Base-by-base conservation (phyloP, 1,140 invertebrate species). In the Zaprionus gabonicus region DNA sequence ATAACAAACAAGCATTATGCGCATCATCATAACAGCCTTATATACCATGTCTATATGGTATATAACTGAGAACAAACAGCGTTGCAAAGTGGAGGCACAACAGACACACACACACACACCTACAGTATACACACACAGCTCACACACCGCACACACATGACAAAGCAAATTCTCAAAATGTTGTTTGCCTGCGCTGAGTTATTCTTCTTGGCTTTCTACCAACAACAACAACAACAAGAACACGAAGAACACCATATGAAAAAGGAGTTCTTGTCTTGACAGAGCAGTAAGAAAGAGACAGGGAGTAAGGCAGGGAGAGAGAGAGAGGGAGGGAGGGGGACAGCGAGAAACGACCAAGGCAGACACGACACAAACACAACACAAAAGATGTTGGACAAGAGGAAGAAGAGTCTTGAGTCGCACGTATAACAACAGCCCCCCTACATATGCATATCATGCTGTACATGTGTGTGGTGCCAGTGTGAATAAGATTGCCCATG, bases 1-100 rank as follows among this genome's bases (percentile, higher is more conserved):
- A 81, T 76, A 77, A 74, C 80, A 82, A 82, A 87, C 77, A 80
- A 66, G 65, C 76, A 80, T 76, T 81, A 85, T 85, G 76, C 70
- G 65, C 71, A 71, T 74, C 76, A 73, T 75, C 72, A 79, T 78
- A 75, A 83, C 73, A 75, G 69, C 53, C 74, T 78, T 81, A 76
- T 67, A 57, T 66, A 23, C 46, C 23, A 38, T 4, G 17, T 49
- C 27, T 55, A 49, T 67, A 41, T 67, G 57, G 41, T 66, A 68
- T 71, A 51, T 51, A 68, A 13, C 38, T 70, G 55, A 36, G 71
- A 71, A 82, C 76, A 82, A 78, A 71, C 60, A 75, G 67, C 13
- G 51, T 28, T 17, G 17, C n/a, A 46, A 46, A 10, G n/a, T 46
- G 41, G n/a, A 46, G 41, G 41, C n/a, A 41, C 38, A n/a, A 41